phyloP scores from a whole-genome alignment of 2,888 invertebrate genomes.

The Ichneumoninae sp. region DNA sequence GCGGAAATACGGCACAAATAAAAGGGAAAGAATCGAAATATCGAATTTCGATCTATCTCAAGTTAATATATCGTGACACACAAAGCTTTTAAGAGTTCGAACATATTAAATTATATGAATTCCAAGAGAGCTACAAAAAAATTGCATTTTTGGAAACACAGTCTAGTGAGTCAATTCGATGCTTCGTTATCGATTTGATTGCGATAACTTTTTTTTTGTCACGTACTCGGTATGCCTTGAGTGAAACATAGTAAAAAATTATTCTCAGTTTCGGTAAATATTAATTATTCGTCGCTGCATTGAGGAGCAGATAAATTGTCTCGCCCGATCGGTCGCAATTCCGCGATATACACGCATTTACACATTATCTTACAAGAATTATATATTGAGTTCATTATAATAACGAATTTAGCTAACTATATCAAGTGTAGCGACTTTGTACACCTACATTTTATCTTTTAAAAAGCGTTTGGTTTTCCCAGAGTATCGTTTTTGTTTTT shows the following conservation, averaged over 20 bases:
- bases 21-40: no score
- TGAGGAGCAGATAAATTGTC: conserved; percentile 32
- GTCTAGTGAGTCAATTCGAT: conserved; percentile 5
- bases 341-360: conserved; percentile 63
- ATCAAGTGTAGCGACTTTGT: conserved; percentile 49
- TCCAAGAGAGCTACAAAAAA: background rate
- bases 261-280: conserved; percentile 12
- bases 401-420: conserved; percentile 33
- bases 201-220: background rate
- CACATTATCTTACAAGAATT: conserved; percentile 64
- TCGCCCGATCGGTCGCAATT: conserved; percentile 33
- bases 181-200: background rate
- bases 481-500: conserved; percentile 71
- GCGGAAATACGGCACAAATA: no score
- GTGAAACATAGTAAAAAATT: conserved; percentile 35
- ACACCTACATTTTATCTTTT: conserved; percentile 66
- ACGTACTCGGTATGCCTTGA: background rate
- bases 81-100: background rate
- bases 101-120: background rate
- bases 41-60: background rate
- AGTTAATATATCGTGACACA: background rate
- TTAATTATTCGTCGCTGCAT: conserved; percentile 25
- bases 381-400: conserved; percentile 55
- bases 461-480: conserved; percentile 81
- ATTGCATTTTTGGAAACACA: conserved; percentile 1